phyloP scores from a whole-genome alignment of 2,113 vertebrate genomes.

The Chaenogobius annularis region DNA sequence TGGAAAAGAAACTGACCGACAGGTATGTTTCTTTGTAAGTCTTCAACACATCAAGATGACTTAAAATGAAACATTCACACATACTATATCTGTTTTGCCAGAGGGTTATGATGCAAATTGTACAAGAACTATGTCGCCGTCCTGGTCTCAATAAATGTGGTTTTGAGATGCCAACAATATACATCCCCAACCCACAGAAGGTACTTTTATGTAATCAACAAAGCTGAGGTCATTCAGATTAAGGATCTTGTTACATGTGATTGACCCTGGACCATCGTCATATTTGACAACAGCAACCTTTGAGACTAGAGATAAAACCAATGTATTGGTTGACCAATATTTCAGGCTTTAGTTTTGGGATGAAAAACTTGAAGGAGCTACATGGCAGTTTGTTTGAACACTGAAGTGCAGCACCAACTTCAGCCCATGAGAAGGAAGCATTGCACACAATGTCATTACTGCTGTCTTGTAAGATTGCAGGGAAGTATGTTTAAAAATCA shows the following conservation, averaged over 20 bases:
- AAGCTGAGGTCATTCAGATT: background rate
- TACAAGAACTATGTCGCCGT: slow-evolving; percentile 82
- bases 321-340: too few species aligned
- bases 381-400: too few species aligned
- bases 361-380: too few species aligned
- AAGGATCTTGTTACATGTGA: background rate
- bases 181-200: slow-evolving; percentile 80
- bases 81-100: slow-evolving; percentile 29
- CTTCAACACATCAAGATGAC: background rate
- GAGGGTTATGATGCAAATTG: slow-evolving; percentile 86
- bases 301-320: too few species aligned
- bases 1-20: slow-evolving; percentile 77
- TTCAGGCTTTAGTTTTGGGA: too few species aligned
- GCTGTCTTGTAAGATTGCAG: too few species aligned
- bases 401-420: too few species aligned
- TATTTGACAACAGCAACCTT: too few species aligned
- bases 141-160: slow-evolving; percentile 84
- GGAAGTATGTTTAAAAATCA: too few species aligned
- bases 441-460: too few species aligned
- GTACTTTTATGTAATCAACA: slow-evolving; percentile 40
- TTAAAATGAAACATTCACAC: background rate
- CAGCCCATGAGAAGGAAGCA: too few species aligned
- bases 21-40: slow-evolving; percentile 51
- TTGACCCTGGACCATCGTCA: too few species aligned
- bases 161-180: slow-evolving; percentile 84